A percentile compares a stretch with the other conserved stretches of the same genome.
Conservation (phyloP, 2,797 vertebrate genomes). For the Urocyon cinereoargenteus region DNA sequence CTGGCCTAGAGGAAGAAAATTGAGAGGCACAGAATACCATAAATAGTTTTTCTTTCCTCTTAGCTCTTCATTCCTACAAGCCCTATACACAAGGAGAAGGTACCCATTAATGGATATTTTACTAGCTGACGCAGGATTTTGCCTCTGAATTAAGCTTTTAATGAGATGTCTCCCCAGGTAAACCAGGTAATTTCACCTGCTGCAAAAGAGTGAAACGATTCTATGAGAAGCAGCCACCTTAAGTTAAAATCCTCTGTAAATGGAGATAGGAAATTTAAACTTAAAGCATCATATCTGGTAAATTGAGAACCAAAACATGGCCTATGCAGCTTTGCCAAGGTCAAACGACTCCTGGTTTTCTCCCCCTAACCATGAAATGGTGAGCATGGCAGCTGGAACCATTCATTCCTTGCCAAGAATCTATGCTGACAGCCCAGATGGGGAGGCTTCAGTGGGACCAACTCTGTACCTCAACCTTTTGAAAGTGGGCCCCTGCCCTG, state of each 20-base stretch:
- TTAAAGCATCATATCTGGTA: neutral
- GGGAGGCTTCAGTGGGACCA: neutral
- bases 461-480: neutral
- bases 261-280: neutral
- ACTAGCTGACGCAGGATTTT: neutral
- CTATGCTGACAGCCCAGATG: neutral
- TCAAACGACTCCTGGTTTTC: neutral
- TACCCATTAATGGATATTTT: neutral
- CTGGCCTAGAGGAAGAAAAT: neutral
- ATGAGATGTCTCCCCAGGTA: neutral
- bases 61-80: neutral
- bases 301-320: neutral
- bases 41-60: neutral
- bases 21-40: neutral
- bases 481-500: neutral
- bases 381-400: neutral
- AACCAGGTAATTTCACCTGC: neutral
- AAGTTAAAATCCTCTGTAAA: neutral
- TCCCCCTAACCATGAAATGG: neutral
- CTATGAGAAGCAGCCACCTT: neutral
- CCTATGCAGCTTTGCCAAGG: neutral
- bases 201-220: neutral
- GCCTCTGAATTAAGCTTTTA: neutral
- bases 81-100: neutral
- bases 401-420: too few relatives aligned